Base-by-base conservation (phyloP, 2,797 vertebrate species). In the Psittacula derbiana region DNA sequence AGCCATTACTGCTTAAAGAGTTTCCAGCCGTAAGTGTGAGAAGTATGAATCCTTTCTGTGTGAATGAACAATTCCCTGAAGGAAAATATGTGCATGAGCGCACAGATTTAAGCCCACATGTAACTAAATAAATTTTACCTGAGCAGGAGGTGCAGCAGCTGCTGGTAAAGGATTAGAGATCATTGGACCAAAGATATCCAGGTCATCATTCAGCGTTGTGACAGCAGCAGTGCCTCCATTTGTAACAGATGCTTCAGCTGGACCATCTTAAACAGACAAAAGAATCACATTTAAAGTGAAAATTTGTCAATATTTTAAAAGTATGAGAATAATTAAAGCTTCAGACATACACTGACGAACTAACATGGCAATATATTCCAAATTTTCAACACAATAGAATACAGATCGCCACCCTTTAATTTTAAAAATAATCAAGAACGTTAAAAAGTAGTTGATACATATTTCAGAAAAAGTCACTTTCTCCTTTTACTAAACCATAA, bases 101-200 rank as follows among this genome's bases (percentile, higher is more conserved):
- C 21, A 47, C 6, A 12, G 30, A 43, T n/a, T 62, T 72, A 61
- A 1, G 3, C 28, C 31, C 3, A 44, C 4, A 74, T 6, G 12
- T 9, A 79, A 69, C 41, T 65, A 70, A 73, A 38, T 75, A 85
- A n/a, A 50, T 78, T 91, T 76, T 97, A 98, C 98, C 98, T 98
- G 98, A 87, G 96, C 93, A 64, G 97, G 79, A 57, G 98, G 94
- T 95, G 96, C 89, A 87, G 97, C 95, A 92, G 97, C 96, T 58
- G 98, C 98, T 64, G 99, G 99, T 83, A 99, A 98, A 85, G 99
- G 99, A 97, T 99, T 99, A 90, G 99, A 99, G 50, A 99, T 98
- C 99, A 99, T 99, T 46, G 99, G 99, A 90, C 99, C 99, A 80
- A 99, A 99, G 96, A 99, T 99, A 97, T 99, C 99, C 93, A 99